Base-by-base conservation (phyloP, 2,888 invertebrate species). In the Gisinianus flammeolus region DNA sequence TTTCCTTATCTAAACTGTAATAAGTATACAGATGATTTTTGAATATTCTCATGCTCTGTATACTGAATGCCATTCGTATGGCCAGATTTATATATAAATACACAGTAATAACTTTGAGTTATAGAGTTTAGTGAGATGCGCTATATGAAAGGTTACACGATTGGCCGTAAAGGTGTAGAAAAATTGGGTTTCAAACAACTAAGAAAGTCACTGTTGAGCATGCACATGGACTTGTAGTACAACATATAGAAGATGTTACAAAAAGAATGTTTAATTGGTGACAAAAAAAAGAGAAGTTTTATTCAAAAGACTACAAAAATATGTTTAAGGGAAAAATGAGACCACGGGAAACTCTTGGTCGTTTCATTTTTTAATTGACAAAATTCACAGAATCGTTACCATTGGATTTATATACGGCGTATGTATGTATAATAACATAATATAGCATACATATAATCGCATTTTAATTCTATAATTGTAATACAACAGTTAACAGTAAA, bases 361-460 rank as follows among this genome's bases (percentile, higher is more conserved):
- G 31, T 66, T 66, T 30, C 28, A 66, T 66, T 66, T 30, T 22
- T 30, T 26, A 66, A 30, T 30, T n/a, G 31, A 62, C 28, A 66
- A 66, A 66, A 26, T 66, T 66, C 66, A 66, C 66, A 66, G 66
- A 66, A 66, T 66, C 30, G 66, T 66, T 66, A 66, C 66, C 66
- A 30, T 19, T 30, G 31, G n/a, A 66, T 44, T 44, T 44, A 44
- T 10, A 10, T 44, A 10, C 16, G 16, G 6, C 44, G 6, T n/a
- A 54, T 54, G 16, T n/a, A 8, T n/a, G 16, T n/a, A n/a, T 5
- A 4, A 54, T 54, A 54, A 10, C 44, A 44, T 44, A 10, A 44
- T 44, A n/a, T n/a, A n/a, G n/a, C n/a, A n/a, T n/a, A n/a, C n/a
- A n/a, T n/a, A n/a, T n/a, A n/a, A n/a, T n/a, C n/a, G n/a, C n/a